These are phyloP conservation scores for Plagodis dolabraria DNA, from an alignment of 2,888 invertebrate species.

Conservation along the genomic window DNA sequence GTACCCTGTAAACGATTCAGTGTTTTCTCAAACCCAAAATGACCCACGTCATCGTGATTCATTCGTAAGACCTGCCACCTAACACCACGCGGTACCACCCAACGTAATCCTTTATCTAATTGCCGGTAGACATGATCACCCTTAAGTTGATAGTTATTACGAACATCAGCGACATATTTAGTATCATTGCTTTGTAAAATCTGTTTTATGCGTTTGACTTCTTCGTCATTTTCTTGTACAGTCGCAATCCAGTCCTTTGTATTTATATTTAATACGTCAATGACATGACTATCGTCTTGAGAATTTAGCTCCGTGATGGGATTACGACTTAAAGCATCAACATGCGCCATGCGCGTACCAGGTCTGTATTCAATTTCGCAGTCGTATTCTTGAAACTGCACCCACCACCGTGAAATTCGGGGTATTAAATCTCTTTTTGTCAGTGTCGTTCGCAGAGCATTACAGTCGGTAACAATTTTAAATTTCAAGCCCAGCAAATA, in stretches of 20 bases:
- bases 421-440: background rate
- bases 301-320: background rate
- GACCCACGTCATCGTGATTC: conserved; percentile 40
- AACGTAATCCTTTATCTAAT: conserved; percentile 16
- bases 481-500: conserved; percentile 15
- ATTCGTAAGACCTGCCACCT: background rate
- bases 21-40: conserved; percentile 36
- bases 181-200: too few relatives aligned
- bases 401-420: background rate
- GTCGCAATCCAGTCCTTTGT: conserved; percentile 31
- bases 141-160: too few relatives aligned
- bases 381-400: background rate
- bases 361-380: background rate
- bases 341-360: background rate
- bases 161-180: too few relatives aligned
- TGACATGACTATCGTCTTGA: background rate
- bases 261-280: conserved; percentile 23
- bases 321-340: background rate
- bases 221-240: conserved; percentile 20
- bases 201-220: too few relatives aligned
- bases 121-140: conserved; percentile 30
- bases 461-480: background rate
- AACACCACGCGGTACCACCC: too few relatives aligned
- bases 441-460: background rate
- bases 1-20: too few relatives aligned